phyloP scores from a whole-genome alignment of 2,113 vertebrate genomes.

The Oncorhynchus mykiss region DNA sequence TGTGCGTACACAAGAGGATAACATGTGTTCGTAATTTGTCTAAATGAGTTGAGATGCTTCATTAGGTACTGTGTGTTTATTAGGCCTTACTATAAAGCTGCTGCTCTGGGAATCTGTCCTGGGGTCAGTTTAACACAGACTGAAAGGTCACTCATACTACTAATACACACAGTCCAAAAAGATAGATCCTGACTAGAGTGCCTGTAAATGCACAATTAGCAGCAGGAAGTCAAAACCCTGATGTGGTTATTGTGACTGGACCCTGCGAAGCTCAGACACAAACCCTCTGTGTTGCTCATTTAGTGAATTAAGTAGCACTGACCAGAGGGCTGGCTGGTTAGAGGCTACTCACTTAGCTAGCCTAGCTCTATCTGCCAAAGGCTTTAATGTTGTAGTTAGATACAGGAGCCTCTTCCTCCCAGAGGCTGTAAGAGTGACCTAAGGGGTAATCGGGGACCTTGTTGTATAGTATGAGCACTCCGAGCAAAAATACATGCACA shows the following conservation, averaged over 20 bases:
- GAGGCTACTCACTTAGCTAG: conserved; percentile 57
- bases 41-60: conserved; percentile 63
- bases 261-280: conserved; percentile 36
- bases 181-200: too few relatives aligned
- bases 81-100: conserved; percentile 33
- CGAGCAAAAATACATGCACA: too few relatives aligned
- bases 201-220: too few relatives aligned
- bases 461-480: conserved; percentile 40
- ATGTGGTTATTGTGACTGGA: too few relatives aligned
- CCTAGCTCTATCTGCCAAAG: conserved; percentile 40
- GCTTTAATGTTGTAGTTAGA: too few relatives aligned
- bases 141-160: too few relatives aligned
- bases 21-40: conserved; percentile 72
- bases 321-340: conserved; percentile 65
- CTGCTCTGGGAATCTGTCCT: conserved; percentile 32
- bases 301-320: conserved; percentile 70
- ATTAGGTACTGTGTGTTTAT: conserved; percentile 67
- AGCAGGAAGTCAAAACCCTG: too few relatives aligned
- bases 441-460: too few relatives aligned
- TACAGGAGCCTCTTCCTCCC: conserved; percentile 49
- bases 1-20: not conserved
- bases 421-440: too few relatives aligned
- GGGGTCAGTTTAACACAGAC: too few relatives aligned
- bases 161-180: too few relatives aligned
- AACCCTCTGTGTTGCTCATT: conserved; percentile 56